Conservation (phyloP, 2,797 vertebrate species). For the Sciurus carolinensis region DNA sequence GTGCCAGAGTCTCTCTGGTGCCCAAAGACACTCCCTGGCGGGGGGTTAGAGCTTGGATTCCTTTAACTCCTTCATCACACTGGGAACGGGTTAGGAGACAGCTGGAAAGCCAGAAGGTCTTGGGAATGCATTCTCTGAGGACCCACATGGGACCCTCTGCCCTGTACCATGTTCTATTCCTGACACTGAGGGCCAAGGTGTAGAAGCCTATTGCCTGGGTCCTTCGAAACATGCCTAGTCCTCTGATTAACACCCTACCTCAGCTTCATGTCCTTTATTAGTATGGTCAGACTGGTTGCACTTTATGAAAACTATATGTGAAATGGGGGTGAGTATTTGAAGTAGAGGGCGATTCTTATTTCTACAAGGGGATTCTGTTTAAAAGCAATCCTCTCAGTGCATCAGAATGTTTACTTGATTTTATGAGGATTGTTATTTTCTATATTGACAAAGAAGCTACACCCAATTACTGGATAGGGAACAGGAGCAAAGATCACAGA, state of each 20-base stretch:
- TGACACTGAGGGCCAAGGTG: background rate
- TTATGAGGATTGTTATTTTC: background rate
- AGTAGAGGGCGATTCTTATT: background rate
- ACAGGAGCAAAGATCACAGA: background rate
- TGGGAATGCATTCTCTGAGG: background rate
- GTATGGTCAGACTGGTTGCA: background rate
- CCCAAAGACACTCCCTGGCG: constrained; percentile 65
- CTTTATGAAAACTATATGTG: background rate
- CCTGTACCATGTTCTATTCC: background rate
- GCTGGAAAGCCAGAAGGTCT: background rate
- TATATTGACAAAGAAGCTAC: background rate
- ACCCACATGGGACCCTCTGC: background rate
- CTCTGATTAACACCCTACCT: background rate
- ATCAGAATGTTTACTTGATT: background rate
- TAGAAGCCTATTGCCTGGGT: background rate
- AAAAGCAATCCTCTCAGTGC: background rate
- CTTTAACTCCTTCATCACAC: constrained; percentile 60
- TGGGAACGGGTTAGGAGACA: background rate
- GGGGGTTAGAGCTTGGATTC: background rate
- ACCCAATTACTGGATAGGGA: background rate
- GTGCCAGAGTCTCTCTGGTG: constrained; percentile 73
- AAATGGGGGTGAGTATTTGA: background rate
- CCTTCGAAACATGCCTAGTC: background rate
- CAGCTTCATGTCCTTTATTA: rapidly evolving
- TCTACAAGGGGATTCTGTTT: background rate